Base-by-base conservation (phyloP, 2,888 invertebrate species). In the Hypselothyrea guttata region DNA sequence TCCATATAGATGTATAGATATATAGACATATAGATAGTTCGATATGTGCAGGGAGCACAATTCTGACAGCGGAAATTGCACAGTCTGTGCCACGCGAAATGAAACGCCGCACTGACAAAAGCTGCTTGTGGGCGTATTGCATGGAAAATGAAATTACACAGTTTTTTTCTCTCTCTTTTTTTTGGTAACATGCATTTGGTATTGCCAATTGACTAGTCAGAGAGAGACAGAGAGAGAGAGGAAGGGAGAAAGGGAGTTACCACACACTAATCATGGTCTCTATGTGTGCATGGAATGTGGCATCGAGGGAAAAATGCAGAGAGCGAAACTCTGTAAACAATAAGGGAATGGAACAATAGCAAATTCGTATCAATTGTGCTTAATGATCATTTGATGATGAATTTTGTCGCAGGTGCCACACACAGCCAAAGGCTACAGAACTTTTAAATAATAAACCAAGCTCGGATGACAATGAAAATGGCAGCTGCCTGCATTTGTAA, bases 71-170 rank as follows among this genome's bases (percentile, higher is more conserved):
- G 71, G 49, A 69, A 65, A 69, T 71, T 65, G 47, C 53, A 44
- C 31, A 52, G 49, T 55, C 46, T 61, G 31, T 27, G 31, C 33
- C 35, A 30, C 34, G 51, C 37, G 44, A 18, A 35, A 48, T 30
- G 27, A 31, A 51, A 47, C 16, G 30, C 49, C 47, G 28, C 28
- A 12, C 44, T 42, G 30, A 30, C 44, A 52, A 68, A 45, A 47
- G 53, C 44, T 40, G 7, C 11, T 42, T 34, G 46, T 55, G 58
- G 52, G 53, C 22, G 22, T 58, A 22, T 44, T 44, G 22, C 40
- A 38, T 37, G 45, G 37, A 53, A 69, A 73, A 71, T 69, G 47
- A 64, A 73, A 54, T 56, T 53, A 35, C 41, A 56, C 34, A n/a
- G 51, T 62, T 40, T 45, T 63, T 30, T 48, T 72, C 49, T 53